phyloP scores from a whole-genome alignment of 2,113 vertebrate species.

The Albula glossodonta region DNA sequence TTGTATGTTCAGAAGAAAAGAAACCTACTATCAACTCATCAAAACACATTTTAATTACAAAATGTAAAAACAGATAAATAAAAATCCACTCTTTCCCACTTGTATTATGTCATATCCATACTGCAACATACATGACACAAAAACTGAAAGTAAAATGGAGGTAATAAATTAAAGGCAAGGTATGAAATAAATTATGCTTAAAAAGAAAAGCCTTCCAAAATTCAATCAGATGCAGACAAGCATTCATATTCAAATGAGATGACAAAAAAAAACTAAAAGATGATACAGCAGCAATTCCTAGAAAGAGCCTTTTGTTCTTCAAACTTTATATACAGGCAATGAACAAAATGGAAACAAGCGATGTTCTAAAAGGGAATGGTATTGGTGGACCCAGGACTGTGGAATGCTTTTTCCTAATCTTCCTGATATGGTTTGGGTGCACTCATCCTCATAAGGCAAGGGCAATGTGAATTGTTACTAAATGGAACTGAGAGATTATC shows the following conservation, averaged over 20 bases:
- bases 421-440: too few relatives aligned
- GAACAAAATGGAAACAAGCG: too few relatives aligned
- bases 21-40: neutral
- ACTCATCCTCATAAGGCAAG: neutral
- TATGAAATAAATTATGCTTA: slow-evolving; percentile 28
- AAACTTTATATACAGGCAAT: neutral
- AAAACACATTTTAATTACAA: neutral
- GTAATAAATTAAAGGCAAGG: slow-evolving; percentile 31
- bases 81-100: slow-evolving; percentile 16
- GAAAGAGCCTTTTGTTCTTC: neutral
- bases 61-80: neutral
- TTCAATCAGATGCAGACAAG: slow-evolving; percentile 25
- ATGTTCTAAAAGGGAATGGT: too few relatives aligned
- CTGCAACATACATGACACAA: neutral
- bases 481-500: too few relatives aligned
- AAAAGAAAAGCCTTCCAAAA: neutral
- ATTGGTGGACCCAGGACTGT: too few relatives aligned
- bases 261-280: neutral
- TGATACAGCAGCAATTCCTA: neutral
- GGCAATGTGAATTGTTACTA: too few relatives aligned
- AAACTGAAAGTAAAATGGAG: neutral
- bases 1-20: neutral
- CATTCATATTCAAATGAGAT: slow-evolving; percentile 57
- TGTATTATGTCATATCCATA: slow-evolving; percentile 4
- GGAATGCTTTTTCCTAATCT: too few relatives aligned